Evolutionary conservation across 2,113 vertebrate genomes (phyloP).

Genomic region (Symphodus melops): DNA sequence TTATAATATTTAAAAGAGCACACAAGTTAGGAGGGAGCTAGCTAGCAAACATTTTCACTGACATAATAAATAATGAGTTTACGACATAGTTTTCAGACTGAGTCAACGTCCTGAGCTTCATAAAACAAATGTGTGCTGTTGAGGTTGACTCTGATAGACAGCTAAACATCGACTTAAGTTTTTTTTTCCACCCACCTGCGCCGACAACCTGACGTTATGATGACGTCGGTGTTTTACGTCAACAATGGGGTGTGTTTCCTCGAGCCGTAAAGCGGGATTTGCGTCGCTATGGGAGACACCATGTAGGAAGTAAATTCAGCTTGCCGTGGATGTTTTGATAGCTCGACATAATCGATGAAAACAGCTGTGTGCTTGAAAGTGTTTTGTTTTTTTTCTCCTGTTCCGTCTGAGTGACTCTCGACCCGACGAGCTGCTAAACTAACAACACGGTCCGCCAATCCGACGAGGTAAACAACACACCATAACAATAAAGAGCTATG

Average conservation of each 20-base stretch:
- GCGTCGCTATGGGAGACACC: conserved; percentile 75
- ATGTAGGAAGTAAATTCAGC: conserved; percentile 79
- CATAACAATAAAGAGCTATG: neutral
- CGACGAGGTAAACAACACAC: conserved; percentile 40
- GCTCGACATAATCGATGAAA: neutral
- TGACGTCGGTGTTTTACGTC: conserved; percentile 52
- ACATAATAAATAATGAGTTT: neutral
- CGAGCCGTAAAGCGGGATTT: conserved; percentile 76
- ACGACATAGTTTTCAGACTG: neutral
- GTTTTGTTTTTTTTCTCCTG: neutral
- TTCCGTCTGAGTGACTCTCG: neutral
- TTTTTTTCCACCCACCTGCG: neutral
- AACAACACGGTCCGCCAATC: neutral
- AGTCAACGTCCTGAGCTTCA: neutral
- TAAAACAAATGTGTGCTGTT: neutral
- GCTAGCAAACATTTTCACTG: conserved; percentile 17
- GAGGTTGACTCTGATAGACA: neutral
- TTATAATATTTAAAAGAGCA: too few species aligned
- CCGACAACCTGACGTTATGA: neutral
- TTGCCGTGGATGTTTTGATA: conserved; percentile 52
- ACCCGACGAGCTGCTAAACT: neutral
- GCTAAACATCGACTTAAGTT: neutral
- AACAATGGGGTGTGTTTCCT: conserved; percentile 37
- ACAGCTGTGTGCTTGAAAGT: accelerated
- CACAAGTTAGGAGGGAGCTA: neutral